Base-by-base conservation (phyloP, 2,113 vertebrate genomes). In the Hassar affinis region DNA sequence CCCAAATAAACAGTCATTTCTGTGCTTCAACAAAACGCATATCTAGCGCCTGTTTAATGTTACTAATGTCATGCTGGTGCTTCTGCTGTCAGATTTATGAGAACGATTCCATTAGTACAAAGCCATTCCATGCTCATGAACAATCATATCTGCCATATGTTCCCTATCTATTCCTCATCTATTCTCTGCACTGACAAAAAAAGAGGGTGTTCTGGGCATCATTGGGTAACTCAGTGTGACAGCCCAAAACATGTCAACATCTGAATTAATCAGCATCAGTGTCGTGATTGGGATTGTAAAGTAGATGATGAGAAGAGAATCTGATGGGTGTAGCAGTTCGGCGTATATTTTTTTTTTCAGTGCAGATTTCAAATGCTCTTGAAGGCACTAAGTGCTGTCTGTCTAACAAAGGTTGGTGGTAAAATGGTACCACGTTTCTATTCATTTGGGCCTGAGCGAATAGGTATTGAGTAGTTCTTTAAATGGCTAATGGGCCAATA, bases 101-200 rank as follows among this genome's bases (percentile, higher is more conserved):
- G 75, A 87, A 88, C 89, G 86, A 81, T 91, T 91, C 86, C 88
- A 90, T 91, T 89, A 93, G 85, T 86, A 82, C n/a, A 27, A 87
- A 88, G 85, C 80, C 74, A 90, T 88, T 86, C 86, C 84, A 86
- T 86, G 80, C 80, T 86, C 86, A 78, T 72, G 88, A 86, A 86
- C 88, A 57, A 86, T 89, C 88, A 88, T 91, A 89, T 91, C 89
- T 80, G 82, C 90, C 92, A 90, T 92, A 91, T 90, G 92, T 85
- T 89, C 87, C 72, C 47, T 76, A 80, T 88, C 85, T 90, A 91
- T 85, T 89, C 87, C 72, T 42, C 78, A 80, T 88, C 85, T 81
- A 79, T 86, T 89, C 74, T 79, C 81, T 22, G 33, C 79, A 85
- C 84, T 87, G 88, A 89, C 59, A 90, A 49, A 72, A n/a, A 42